Base-by-base conservation (phyloP, 2,797 vertebrate species). In the Rallus crepitans region DNA sequence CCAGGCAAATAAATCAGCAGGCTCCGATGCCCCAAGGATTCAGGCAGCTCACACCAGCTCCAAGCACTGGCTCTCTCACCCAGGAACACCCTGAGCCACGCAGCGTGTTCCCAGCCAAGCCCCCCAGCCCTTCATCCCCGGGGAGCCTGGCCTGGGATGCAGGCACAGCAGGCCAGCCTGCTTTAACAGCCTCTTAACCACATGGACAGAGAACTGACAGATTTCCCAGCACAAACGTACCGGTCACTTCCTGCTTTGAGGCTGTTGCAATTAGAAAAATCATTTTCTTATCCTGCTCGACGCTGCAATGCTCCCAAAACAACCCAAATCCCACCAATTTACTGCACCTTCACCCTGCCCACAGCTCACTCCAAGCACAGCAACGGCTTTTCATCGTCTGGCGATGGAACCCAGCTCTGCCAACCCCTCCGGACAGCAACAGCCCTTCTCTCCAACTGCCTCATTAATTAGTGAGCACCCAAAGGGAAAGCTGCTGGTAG, bases 21-120 rank as follows among this genome's bases (percentile, higher is more conserved):
- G 65, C 59, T 24, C 15, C 17, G 75, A 50, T 28, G 72, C 21
- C 12, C 53, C 0, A 1, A 90, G 39, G 21, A 73, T 20, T 39
- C 42, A 63, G 24, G 37, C 37, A 66, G 71, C 0, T 0, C 4
- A 5, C 45, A 21, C 13, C 3, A 1, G 24, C 19, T 71, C n/a
- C 40, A 60, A 47, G 30, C 8, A 31, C 18, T 3, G 0, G 7
- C 40, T 8, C 56, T n/a, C 73, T 55, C 9, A 2, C 28, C 57
- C 20, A 6, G 64, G 28, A 87, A 23, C 6, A 91, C 40, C 37
- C 72, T 3, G 71, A 72, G 78, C 57, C 70, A 50, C 1, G 8
- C 9, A 21, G 79, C 1, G 0, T 2, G 2, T 27, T 47, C n/a
- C 59, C 60, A 52, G 42, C 39, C 0, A 0, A 42, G 42, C 42